phyloP scores from a whole-genome alignment of 2,113 vertebrate genomes.

The Sorex fumeus region DNA sequence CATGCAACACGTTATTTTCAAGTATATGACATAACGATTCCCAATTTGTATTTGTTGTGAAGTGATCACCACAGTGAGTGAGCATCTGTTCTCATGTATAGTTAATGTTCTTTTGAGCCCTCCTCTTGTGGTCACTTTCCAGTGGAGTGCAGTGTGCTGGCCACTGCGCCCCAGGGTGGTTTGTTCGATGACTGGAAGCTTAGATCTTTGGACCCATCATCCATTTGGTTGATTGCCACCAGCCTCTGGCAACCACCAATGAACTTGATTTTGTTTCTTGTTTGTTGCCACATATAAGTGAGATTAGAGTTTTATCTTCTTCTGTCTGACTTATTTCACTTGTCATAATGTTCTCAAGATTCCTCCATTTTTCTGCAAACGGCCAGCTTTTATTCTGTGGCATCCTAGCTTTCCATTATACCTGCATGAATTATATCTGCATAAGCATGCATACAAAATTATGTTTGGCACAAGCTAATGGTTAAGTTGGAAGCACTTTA shows the following conservation, averaged over 20 bases:
- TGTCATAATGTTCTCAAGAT: too few species aligned
- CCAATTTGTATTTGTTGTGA: too few species aligned
- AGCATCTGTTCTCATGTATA: too few species aligned
- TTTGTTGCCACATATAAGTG: background rate
- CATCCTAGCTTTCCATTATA: background rate
- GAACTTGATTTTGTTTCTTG: background rate
- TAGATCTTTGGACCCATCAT: background rate
- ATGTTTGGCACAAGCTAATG: background rate
- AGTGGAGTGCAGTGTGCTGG: too few species aligned
- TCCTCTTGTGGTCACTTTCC: too few species aligned
- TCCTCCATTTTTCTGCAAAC: too few species aligned
- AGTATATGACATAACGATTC: too few species aligned
- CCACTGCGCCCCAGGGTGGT: too few species aligned
- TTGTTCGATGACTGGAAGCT: background rate
- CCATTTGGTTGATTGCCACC: background rate
- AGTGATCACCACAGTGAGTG: too few species aligned
- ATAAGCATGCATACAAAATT: background rate
- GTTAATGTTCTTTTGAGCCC: too few species aligned
- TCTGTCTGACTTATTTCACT: background rate
- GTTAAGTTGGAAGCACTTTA: background rate
- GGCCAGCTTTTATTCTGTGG: too few species aligned
- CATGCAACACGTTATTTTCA: too few species aligned
- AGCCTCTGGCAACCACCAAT: background rate
- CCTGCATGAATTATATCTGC: background rate
- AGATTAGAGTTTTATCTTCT: background rate